Evolutionary conservation across 2,113 vertebrate species (phyloP).

Genomic region (Pseudolaguvia tuberculata): DNA sequence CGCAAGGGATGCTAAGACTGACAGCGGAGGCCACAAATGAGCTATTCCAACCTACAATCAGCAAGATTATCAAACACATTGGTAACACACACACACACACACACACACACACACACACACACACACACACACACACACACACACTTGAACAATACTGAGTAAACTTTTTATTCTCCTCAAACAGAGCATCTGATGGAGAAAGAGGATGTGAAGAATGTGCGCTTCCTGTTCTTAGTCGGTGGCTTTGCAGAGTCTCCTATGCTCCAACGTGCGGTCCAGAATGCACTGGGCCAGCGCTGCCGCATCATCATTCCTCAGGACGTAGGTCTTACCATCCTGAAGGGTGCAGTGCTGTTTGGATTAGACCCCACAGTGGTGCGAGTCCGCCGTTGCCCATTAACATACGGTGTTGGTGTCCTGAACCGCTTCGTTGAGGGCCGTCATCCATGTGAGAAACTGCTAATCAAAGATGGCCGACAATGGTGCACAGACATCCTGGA

Average conservation of each 20-base stretch:
- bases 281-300: slow-evolving; percentile 71
- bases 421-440: slow-evolving; percentile 87
- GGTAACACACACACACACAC: slow-evolving; percentile 65
- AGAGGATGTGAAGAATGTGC: slow-evolving; percentile 80
- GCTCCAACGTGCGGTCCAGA: slow-evolving; percentile 82
- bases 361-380: slow-evolving; percentile 88
- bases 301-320: slow-evolving; percentile 91
- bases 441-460: slow-evolving; percentile 84
- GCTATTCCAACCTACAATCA: slow-evolving; percentile 91
- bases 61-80: slow-evolving; percentile 84
- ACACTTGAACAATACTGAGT: background rate
- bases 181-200: slow-evolving; percentile 78
- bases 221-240: slow-evolving; percentile 91
- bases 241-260: slow-evolving; percentile 90
- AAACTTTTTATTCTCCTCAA: background rate
- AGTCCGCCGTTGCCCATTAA: slow-evolving; percentile 86
- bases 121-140: too few species aligned
- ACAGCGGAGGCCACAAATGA: slow-evolving; percentile 87
- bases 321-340: slow-evolving; percentile 90
- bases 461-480: slow-evolving; percentile 87
- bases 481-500: slow-evolving; percentile 97
- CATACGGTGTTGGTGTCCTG: slow-evolving; percentile 88
- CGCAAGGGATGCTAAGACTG: slow-evolving; percentile 92
- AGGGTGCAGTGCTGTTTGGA: slow-evolving; percentile 91
- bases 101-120: background rate